Evolutionary conservation across 2,888 invertebrate species (phyloP), one percentile per base, ranked within the genome.

Genomic region (Amblyteles armatorius): DNA sequence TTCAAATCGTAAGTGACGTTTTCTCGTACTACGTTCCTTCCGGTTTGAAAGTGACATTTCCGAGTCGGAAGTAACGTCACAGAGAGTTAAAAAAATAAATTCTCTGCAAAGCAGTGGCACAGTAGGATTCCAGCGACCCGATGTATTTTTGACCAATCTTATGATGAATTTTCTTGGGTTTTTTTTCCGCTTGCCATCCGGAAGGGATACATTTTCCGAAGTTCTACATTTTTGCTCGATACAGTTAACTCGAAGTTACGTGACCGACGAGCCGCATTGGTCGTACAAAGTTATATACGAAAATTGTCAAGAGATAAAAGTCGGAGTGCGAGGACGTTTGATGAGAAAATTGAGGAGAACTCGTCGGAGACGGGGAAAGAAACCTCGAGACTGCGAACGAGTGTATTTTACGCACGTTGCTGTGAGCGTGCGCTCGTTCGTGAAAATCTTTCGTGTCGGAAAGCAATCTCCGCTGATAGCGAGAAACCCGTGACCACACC

Each of bases 401-500:
- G 57, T 57, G 13, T 13, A 26, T 57, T 57, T 57, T 26, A 22
- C 26, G 22, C 26, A 13, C 4, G 4, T 22, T 0, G 11, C 11
- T 22, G 22, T 3, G 11, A 26, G 26, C 3, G 57, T 57, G 57
- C 13, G 57, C 1, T 44, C 22, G 55, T 72, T 57, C 19, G 55
- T 5, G n/a, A 52, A 50, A 57, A 19, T 72, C 33, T 57, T 72
- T 36, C 26, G 19, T 52, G 57, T 19, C 26, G 57, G 40, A 26
- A 29, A 19, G 71, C 57, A 57, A 26, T 57, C 57, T 13, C 26
- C 4, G 65, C 13, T 29, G 44, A 22, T 48, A 65, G 65, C 44
- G 72, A 72, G 33, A 79, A 26, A 79, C 48, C 74, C 74, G 74
- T 79, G 69, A 73, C 79, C n/a, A 67, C 60, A 79, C 63, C 67